These are phyloP conservation scores for Drosophila tropicalis DNA, from an alignment of 1,140 invertebrate species.

Conservation along the genomic window DNA sequence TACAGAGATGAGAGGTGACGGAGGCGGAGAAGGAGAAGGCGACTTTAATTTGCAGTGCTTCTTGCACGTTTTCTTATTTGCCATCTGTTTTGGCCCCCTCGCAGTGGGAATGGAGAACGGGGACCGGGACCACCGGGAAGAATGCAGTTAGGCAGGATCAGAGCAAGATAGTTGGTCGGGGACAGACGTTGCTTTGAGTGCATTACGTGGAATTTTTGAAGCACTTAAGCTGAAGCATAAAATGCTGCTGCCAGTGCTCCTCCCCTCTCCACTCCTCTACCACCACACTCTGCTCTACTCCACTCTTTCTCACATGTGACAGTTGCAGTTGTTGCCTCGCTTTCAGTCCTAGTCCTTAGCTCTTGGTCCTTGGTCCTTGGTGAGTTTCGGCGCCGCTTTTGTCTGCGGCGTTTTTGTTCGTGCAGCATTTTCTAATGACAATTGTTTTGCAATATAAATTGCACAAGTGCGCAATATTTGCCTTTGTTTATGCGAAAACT, in stretches of 20 bases:
- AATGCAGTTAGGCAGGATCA: neutral
- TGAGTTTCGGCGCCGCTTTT: slow-evolving; percentile 54
- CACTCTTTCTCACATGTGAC: slow-evolving; percentile 71
- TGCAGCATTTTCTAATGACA: slow-evolving; percentile 82
- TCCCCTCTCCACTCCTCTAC: neutral
- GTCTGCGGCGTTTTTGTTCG: slow-evolving; percentile 79
- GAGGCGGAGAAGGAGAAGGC: slow-evolving; percentile 25
- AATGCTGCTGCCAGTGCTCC: slow-evolving; percentile 64
- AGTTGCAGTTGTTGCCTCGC: slow-evolving; percentile 69
- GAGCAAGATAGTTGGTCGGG: slow-evolving; percentile 15
- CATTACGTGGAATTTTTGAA: slow-evolving; percentile 82
- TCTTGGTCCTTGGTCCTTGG: slow-evolving; percentile 49
- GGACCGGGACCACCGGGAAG: neutral
- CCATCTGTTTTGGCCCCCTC: slow-evolving; percentile 52
- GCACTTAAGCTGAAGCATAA: slow-evolving; percentile 80
- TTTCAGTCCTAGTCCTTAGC: slow-evolving; percentile 26
- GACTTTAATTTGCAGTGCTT: slow-evolving; percentile 75
- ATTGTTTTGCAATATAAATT: slow-evolving; percentile 83
- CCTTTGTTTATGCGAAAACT: slow-evolving; percentile 82
- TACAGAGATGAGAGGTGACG: too few relatives aligned
- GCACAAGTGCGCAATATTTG: slow-evolving; percentile 83
- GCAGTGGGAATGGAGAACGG: slow-evolving; percentile 6
- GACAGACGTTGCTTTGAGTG: slow-evolving; percentile 77
- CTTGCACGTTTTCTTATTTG: slow-evolving; percentile 80
- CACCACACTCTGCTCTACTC: slow-evolving; percentile 2